Evolutionary conservation across 2,888 invertebrate genomes (phyloP), one percentile per base, ranked within the genome.

Genomic region (Dione vanillae): DNA sequence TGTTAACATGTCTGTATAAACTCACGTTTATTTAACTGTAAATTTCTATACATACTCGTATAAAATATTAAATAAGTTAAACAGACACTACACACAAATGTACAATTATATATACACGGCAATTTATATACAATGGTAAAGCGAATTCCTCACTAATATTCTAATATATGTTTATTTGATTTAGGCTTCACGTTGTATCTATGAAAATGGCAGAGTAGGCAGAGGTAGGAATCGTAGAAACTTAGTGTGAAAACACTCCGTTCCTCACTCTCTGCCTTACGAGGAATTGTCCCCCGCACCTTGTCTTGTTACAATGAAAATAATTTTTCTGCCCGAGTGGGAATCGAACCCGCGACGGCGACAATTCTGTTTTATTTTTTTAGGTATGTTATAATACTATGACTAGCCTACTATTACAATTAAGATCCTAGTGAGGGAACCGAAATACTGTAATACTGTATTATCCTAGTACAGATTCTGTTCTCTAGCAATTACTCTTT

Each of bases 1-100:
- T 64, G 64, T 64, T 64, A 49, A 8, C 49, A 40, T 16, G 49
- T 64, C 49, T 49, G 19, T 64, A 19, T 64, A 27, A 14, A 64
- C 49, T 51, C 64, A 64, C 64, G 64, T 64, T 64, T 64, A 5
- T 51, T 64, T 49, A 16, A 5, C 16, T 41, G n/a, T 56, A 37
- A 11, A 40, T 40, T 40, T 37, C 27, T 14, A 14, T 52, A 54
- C 37, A 16, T 37, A n/a, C n/a, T n/a, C n/a, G n/a, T n/a, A 35
- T 9, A 12, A 49, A 19, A 12, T 49, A 11, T 49, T 27, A 27
- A 49, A 49, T 11, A 49, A 49, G 19, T 49, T 19, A 19, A 11
- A 19, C 11, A 20, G 11, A 19, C 11, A 6, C 11, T 11, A 49
- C 49, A 19, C 19, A 49, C 49, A 49, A 5, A 49, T 19, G 19